Base-by-base conservation (phyloP, 2,113 vertebrate genomes). In the Seriola dumerili region DNA sequence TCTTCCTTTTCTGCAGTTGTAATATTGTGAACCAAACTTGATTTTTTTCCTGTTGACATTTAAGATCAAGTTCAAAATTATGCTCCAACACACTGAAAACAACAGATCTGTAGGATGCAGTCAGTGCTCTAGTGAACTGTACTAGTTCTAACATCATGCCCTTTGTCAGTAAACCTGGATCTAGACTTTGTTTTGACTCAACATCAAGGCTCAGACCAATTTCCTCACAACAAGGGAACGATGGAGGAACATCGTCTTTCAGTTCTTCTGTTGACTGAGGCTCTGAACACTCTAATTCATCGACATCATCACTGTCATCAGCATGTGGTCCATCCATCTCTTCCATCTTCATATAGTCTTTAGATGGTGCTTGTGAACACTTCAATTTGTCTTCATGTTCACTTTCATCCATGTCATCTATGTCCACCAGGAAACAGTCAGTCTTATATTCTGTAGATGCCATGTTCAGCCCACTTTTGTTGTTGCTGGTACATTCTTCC, bases 51-150 rank as follows among this genome's bases (percentile, higher is more conserved):
- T 38, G 16, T 29, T 16, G 32, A 80, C 46, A 40, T 66, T 75
- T 65, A 21, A 75, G 42, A 54, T 75, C 61, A 25, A 87, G 66
- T 10, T 87, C 29, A 72, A 79, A 83, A 55, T 87, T 83, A n/a
- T 83, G 85, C 54, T 67, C 68, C 32, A 83, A 34, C 48, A 86
- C 69, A 58, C 11, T 21, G 2, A 74, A 50, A 52, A 86, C 36
- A 54, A 86, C 69, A 67, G 42, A 29, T 3, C 23, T 78, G 64
- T 29, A 70, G 48, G 73, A 78, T 12, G 59, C 44, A 55, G 54
- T 54, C 68, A 86, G 70, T 9, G 52, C 12, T 64, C 25, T 58
- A 2, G 74, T 34, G 9, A 82, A 59, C 8, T 78, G 64, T 16
- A 65, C 48, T 16, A 86, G 38, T 69, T 86, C 84, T 38, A 83